These are phyloP conservation scores for Neoaliturus tenellus DNA, from an alignment of 2,888 invertebrate genomes.

Conservation along the genomic window DNA sequence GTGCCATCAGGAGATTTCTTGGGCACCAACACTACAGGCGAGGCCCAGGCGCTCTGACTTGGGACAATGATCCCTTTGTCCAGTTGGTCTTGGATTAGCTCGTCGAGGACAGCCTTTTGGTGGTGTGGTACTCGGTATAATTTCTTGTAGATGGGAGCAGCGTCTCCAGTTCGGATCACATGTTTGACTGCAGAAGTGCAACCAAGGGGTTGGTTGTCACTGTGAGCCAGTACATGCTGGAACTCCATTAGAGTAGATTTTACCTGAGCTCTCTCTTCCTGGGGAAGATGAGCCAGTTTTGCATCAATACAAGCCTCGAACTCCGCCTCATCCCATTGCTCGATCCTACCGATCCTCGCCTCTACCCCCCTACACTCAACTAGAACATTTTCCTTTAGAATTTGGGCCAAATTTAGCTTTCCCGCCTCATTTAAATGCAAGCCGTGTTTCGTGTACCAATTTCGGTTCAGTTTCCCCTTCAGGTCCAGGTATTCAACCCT, in stretches of 20 bases:
- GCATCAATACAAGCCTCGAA: background rate
- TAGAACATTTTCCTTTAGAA: background rate
- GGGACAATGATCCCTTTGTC: conserved; percentile 65
- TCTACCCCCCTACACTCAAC: background rate
- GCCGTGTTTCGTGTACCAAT: background rate
- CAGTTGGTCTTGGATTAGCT: conserved; percentile 65
- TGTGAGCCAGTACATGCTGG: background rate
- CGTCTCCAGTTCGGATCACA: too few species aligned
- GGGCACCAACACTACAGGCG: conserved; percentile 69
- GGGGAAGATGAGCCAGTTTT: background rate
- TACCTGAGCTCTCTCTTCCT: background rate
- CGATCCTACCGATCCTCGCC: background rate
- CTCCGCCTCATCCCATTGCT: background rate
- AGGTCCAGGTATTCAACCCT: background rate
- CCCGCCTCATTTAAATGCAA: background rate
- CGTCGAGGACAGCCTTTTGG: conserved; percentile 47
- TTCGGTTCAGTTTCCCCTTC: background rate
- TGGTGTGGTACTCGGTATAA: conserved; percentile 45
- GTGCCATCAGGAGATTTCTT: conserved; percentile 68
- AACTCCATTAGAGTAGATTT: background rate
- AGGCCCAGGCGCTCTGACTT: conserved; percentile 69
- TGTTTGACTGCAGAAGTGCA: too few species aligned
- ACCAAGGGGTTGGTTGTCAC: too few species aligned
- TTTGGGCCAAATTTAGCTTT: background rate
- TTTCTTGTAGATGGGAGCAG: background rate